Conservation (phyloP, 2,888 invertebrate genomes). For the Brassicogethes aeneus region DNA sequence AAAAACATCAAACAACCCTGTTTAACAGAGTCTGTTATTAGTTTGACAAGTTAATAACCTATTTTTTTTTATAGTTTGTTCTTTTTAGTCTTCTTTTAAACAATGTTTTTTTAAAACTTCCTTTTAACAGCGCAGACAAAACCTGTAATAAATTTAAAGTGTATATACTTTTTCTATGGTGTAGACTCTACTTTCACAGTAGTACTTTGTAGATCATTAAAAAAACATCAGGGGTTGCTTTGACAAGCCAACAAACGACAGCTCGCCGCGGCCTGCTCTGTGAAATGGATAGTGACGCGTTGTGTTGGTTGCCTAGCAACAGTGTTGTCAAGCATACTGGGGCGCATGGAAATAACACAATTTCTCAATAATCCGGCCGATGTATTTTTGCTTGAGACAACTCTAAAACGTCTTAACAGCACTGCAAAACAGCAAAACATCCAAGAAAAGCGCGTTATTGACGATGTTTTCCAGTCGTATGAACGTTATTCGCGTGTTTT, state of each 20-base stretch:
- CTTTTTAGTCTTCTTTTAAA: no score
- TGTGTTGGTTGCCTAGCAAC: conserved; percentile 35
- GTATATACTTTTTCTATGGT: background rate
- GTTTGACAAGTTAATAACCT: no score
- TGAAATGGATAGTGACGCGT: conserved; percentile 22
- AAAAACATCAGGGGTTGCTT: background rate
- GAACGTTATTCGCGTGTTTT: background rate
- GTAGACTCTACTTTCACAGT: background rate
- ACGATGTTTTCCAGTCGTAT: conserved; percentile 4
- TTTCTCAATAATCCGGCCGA: conserved; percentile 18
- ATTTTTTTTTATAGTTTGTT: no score
- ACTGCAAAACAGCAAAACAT: no score
- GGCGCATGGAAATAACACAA: conserved; percentile 26
- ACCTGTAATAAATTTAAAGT: background rate
- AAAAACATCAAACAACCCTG: no score
- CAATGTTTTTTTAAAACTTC: no score
- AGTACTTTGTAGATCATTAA: no score
- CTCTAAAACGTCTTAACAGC: background rate
- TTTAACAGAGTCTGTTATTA: no score
- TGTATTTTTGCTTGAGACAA: conserved; percentile 16
- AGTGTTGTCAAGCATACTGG: conserved; percentile 35
- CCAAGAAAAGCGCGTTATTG: conserved; percentile 9
- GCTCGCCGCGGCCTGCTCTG: background rate
- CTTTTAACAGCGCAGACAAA: no score
- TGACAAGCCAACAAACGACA: no score